These are phyloP conservation scores for Hemiprocne comata DNA, from an alignment of 2,113 vertebrate genomes.

Conservation along the genomic window DNA sequence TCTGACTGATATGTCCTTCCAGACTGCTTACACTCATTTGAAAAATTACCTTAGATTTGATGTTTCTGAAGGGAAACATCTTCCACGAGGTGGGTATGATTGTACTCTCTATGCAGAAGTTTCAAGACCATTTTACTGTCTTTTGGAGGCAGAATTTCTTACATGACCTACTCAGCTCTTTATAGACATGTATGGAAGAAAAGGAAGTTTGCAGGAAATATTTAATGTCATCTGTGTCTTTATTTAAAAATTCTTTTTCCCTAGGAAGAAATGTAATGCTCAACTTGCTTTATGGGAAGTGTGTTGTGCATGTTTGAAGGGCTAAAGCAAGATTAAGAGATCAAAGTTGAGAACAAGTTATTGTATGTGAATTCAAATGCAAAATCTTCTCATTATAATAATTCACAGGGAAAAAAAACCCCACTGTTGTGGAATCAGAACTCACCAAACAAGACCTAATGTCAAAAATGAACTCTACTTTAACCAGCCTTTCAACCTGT, in stretches of 20 bases:
- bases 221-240: background rate
- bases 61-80: conserved; percentile 9
- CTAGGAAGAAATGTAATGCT: background rate
- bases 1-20: background rate
- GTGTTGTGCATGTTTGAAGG: background rate
- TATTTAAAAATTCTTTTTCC: background rate
- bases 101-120: background rate
- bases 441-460: conserved; percentile 65
- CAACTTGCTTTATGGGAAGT: background rate
- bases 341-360: conserved; percentile 20
- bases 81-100: background rate
- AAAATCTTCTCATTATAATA: conserved; percentile 79
- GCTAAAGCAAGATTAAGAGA: background rate
- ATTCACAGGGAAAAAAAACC: conserved; percentile 17
- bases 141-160: conserved; percentile 12
- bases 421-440: conserved; percentile 32
- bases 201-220: background rate
- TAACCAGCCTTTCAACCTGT: conserved; percentile 86
- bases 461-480: conserved; percentile 73
- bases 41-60: conserved; percentile 13
- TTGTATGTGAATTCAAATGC: conserved; percentile 54
- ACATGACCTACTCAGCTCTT: background rate
- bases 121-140: background rate
- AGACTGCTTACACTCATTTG: background rate
- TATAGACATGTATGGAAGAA: background rate